phyloP scores from a whole-genome alignment of 2,113 vertebrate genomes.

The Kryptolebias marmoratus region DNA sequence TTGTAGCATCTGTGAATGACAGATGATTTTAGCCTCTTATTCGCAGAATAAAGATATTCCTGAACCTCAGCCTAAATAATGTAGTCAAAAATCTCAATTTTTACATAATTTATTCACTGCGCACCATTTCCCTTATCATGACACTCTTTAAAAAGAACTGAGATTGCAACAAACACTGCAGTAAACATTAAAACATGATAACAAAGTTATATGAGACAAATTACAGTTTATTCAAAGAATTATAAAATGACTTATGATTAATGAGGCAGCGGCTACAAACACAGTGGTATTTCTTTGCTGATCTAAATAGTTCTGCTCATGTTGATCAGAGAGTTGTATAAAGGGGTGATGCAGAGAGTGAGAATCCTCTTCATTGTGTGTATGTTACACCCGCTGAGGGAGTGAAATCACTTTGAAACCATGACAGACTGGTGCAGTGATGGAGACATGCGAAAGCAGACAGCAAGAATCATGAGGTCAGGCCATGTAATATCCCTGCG shows the following conservation, averaged over 20 bases:
- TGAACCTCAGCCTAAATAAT: too few species aligned
- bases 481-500: conserved; percentile 39
- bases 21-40: too few species aligned
- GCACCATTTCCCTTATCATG: too few species aligned
- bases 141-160: not conserved
- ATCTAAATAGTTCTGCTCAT: not conserved
- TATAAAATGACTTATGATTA: too few species aligned
- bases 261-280: too few species aligned
- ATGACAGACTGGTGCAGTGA: conserved; percentile 31
- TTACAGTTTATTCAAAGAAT: too few species aligned
- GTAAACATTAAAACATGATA: too few species aligned
- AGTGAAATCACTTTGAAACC: conserved; percentile 39
- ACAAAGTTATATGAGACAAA: too few species aligned
- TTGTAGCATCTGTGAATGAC: too few species aligned
- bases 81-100: too few species aligned
- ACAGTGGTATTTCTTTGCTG: not conserved
- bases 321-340: conserved; percentile 4
- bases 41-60: too few species aligned
- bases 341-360: not conserved
- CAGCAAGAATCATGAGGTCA: conserved; percentile 40
- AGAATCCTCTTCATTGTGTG: not conserved
- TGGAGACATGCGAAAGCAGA: conserved; percentile 24
- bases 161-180: not conserved
- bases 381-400: conserved; percentile 33
- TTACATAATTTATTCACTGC: too few species aligned